phyloP scores from a whole-genome alignment of 2,888 invertebrate genomes.

The Brenthis hecate region DNA sequence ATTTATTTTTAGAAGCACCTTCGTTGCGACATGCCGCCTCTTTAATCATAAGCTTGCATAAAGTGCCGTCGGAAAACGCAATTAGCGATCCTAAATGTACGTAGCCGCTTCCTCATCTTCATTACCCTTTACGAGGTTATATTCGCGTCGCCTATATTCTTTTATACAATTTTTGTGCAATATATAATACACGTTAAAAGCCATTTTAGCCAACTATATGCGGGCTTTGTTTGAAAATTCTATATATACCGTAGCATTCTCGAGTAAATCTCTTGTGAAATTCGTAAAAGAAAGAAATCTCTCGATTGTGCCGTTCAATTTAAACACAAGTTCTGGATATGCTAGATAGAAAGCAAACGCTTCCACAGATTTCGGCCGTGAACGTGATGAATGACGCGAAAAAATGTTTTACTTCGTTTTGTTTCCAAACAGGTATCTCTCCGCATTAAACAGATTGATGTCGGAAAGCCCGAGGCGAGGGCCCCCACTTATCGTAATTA shows the following conservation, averaged over 20 bases:
- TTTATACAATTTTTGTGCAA: conserved; percentile 14
- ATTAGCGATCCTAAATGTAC: conserved; percentile 42
- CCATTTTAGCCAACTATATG: background rate
- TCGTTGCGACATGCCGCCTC: conserved; percentile 45
- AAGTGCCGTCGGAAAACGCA: conserved; percentile 41
- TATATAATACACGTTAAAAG: background rate
- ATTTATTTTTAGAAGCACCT: conserved; percentile 49
- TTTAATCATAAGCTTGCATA: conserved; percentile 50
- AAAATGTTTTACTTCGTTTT: conserved; percentile 48
- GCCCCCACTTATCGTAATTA: conserved; percentile 74
- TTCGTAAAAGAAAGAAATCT: too few relatives aligned
- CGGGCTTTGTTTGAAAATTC: background rate
- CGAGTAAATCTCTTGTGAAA: too few relatives aligned
- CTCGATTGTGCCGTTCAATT: conserved; percentile 5
- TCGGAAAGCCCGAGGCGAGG: conserved; percentile 47
- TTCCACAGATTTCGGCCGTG: conserved; percentile 46
- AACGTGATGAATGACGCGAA: conserved; percentile 53
- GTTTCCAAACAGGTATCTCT: conserved; percentile 42
- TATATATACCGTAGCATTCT: background rate
- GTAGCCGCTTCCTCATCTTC: conserved; percentile 34
- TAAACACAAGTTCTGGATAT: background rate
- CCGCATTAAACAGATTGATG: conserved; percentile 74
- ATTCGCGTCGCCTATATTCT: conserved; percentile 19
- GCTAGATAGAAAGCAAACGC: background rate
- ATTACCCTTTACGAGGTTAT: conserved; percentile 32